Conservation (phyloP, 2,113 vertebrate species). For the Synodontis membranacea region DNA sequence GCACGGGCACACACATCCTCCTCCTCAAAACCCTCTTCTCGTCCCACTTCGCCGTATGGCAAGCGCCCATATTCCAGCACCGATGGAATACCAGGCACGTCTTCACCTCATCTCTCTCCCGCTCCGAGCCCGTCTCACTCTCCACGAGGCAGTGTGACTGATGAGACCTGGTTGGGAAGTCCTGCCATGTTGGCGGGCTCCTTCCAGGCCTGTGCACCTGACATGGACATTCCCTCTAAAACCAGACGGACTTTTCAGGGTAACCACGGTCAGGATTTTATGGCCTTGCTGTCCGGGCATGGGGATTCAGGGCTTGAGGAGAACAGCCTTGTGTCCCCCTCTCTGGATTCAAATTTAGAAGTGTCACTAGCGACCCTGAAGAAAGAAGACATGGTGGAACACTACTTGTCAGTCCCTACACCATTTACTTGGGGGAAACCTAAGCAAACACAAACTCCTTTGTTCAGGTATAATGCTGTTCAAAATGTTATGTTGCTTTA, state of each 20-base stretch:
- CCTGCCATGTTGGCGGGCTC: conserved; percentile 69
- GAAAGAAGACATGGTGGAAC: conserved; percentile 84
- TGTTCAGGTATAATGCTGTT: conserved; percentile 82
- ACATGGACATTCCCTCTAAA: conserved; percentile 91
- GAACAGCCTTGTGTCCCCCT: conserved; percentile 63
- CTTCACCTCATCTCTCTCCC: conserved; percentile 89
- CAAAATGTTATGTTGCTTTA: not conserved
- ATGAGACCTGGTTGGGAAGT: conserved; percentile 84
- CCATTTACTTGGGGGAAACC: conserved; percentile 93
- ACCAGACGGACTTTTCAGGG: conserved; percentile 88
- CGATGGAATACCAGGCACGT: conserved; percentile 79
- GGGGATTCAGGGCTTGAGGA: conserved; percentile 81
- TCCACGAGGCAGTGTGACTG: conserved; percentile 87
- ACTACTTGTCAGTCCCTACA: conserved; percentile 92
- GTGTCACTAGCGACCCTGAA: conserved; percentile 77
- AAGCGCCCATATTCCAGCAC: conserved; percentile 90
- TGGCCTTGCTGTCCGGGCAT: conserved; percentile 75
- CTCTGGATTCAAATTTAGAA: conserved; percentile 77
- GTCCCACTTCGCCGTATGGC: conserved; percentile 91
- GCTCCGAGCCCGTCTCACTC: conserved; percentile 85
- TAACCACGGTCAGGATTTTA: conserved; percentile 63
- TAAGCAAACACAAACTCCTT: conserved; percentile 85
- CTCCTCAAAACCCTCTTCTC: conserved; percentile 83
- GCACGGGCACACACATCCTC: conserved; percentile 72
- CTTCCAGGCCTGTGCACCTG: conserved; percentile 78